Evolutionary conservation across 2,888 invertebrate species (phyloP), one percentile per base, ranked within the genome.

Genomic region (Lordiphosa andalusiaca): DNA sequence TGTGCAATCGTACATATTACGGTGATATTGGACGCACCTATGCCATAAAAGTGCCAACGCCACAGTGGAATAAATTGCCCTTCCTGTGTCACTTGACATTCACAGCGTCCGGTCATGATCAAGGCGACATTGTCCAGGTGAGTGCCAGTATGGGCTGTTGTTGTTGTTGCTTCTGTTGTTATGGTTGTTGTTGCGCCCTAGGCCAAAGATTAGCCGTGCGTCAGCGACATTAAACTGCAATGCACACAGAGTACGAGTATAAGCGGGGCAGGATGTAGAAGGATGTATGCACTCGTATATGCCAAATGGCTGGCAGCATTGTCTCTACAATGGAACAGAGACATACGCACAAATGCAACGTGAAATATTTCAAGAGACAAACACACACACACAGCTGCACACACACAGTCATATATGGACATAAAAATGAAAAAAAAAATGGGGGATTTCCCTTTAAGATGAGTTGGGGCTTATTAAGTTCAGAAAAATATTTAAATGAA

Each of bases 11-110:
- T 86, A 97, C 97, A 50, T 96, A 96, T 90, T 96, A 96, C 90
- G 97, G 96, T 9, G 95, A 94, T 86, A 93, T 94, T 73, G 95
- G 95, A 74, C 93, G 93, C 85, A 95, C 94, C 50, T 96, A 95
- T 91, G 93, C 94, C 83, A 91, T 97, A 88, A 93, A 92, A 76
- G 92, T 96, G 86, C 92, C 93, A 76, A 93, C 93, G 77, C 93
- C 95, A 50, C 90, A 91, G 70, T 93, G 93, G 88, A 93, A 93
- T 83, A 92, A 95, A 76, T 92, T 95, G 84, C 96, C 96, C 35
- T 96, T 96, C 90, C 92, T 96, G 67, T 97, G 97, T 90, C 95
- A 96, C 90, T 92, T 97, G 85, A 97, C 96, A 73, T 96, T 97
- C 91, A 96, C 96, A 83, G 96, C 97, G 86, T 95, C 95, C 87